Evolutionary conservation across 2,113 vertebrate genomes (phyloP).

Genomic region (Solea senegalensis): DNA sequence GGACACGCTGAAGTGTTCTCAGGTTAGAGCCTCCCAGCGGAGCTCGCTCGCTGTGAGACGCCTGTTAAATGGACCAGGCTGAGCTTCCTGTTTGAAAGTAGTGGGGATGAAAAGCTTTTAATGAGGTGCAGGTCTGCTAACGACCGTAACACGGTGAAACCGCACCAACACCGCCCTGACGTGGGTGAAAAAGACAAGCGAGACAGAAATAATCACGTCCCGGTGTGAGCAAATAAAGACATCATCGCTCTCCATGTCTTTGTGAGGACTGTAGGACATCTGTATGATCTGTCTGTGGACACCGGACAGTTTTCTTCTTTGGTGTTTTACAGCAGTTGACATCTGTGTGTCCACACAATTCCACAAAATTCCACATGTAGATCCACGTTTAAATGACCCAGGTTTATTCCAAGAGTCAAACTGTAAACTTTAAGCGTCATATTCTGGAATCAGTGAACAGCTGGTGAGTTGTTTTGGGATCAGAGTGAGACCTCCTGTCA

Average conservation of each 20-base stretch:
- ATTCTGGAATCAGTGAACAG: not conserved
- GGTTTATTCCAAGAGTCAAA: too few species aligned
- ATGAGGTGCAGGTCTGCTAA: slow-evolving; percentile 13
- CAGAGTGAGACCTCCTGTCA: not conserved
- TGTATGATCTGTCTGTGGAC: not conserved
- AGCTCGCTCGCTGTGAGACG: slow-evolving; percentile 49
- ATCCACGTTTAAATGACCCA: too few species aligned
- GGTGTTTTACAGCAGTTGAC: too few species aligned
- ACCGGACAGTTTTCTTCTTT: too few species aligned
- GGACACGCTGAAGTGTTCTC: not conserved
- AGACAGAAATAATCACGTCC: not conserved
- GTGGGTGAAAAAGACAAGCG: not conserved
- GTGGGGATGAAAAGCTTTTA: not conserved
- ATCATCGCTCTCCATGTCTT: not conserved
- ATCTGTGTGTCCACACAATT: too few species aligned
- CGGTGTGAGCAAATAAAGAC: not conserved
- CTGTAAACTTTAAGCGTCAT: too few species aligned
- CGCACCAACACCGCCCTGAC: not conserved
- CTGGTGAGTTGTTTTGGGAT: not conserved
- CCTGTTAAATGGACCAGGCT: slow-evolving; percentile 37
- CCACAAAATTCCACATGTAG: too few species aligned
- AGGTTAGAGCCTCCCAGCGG: slow-evolving; percentile 46
- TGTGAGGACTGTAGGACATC: too few species aligned
- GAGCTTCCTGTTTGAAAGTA: slow-evolving; percentile 24
- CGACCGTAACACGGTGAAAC: not conserved